Evolutionary conservation across 2,797 vertebrate genomes (phyloP), one percentile per base, ranked within the genome.

Genomic region (Fratercula arctica): DNA sequence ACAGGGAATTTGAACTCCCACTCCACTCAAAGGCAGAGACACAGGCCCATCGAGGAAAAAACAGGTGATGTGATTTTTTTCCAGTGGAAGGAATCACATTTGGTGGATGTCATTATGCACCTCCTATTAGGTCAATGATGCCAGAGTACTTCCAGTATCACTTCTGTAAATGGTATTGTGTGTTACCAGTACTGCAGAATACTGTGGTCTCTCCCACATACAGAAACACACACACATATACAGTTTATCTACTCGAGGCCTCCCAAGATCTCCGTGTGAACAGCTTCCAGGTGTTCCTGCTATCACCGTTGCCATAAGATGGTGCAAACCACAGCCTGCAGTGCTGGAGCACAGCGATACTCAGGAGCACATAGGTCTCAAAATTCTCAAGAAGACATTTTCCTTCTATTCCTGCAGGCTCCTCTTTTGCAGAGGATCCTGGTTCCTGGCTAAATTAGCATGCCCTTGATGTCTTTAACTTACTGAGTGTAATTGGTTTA

Each of bases 1-100:
- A 53, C 0, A 0, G 11, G 50, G 73, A 70, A 45, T 31, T 15
- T 9, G 37, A 46, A 29, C 4, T 48, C 37, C 16, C 11, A 2
- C 14, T 59, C 24, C 15, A 7, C 48, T 35, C 37, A 50, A 51
- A 64, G 41, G 61, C 41, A 85, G 66, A 53, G n/a, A 75, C 14
- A 61, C 1, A 5, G 19, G 28, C 11, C 31, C 48, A 13, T 1
- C 23, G 23, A 60, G 54, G 11, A 3, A n/a, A 29, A 57, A 68
- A 45, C 35, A 63, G 5, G 13, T 5, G 23, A 31, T 17, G 37
- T 2, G 23, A 17, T 37, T 64, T 59, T 37, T 37, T 61, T n/a
- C 16, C 66, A 51, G 33, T 33, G 70, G n/a, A 63, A 79, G 16
- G 46, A 61, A 48, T 57, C 24, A 2, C 29, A 26, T 28, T 60